phyloP scores from a whole-genome alignment of 2,113 vertebrate species.

The Globicephala melas region DNA sequence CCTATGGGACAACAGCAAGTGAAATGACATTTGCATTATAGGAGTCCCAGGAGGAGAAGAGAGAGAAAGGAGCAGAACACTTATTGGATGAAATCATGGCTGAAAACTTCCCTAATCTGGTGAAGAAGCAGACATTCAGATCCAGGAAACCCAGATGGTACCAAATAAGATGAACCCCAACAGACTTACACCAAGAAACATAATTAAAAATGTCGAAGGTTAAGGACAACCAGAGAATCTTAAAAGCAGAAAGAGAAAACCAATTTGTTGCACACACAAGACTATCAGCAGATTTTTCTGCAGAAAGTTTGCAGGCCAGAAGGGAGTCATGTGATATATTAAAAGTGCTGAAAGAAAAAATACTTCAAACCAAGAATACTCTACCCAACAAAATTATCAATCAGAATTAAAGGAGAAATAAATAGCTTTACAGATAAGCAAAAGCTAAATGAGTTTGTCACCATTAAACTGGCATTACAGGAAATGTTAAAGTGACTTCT shows the following conservation, averaged over 20 bases:
- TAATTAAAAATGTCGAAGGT: neutral
- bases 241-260: neutral
- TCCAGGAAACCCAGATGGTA: neutral
- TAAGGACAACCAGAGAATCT: neutral
- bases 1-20: neutral
- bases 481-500: neutral
- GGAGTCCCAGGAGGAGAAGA: neutral
- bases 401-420: neutral
- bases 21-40: neutral
- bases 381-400: neutral
- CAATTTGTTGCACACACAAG: neutral
- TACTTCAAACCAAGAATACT: neutral
- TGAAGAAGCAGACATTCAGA: neutral
- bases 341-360: neutral
- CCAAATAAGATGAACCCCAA: neutral
- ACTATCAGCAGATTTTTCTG: neutral
- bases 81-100: neutral
- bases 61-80: neutral
- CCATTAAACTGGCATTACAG: neutral
- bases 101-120: neutral
- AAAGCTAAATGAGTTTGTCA: neutral
- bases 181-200: neutral
- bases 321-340: neutral
- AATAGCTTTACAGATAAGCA: neutral
- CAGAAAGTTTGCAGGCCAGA: neutral